Evolutionary conservation across 2,888 invertebrate species (phyloP).

Genomic region (Drosophila antonietae): DNA sequence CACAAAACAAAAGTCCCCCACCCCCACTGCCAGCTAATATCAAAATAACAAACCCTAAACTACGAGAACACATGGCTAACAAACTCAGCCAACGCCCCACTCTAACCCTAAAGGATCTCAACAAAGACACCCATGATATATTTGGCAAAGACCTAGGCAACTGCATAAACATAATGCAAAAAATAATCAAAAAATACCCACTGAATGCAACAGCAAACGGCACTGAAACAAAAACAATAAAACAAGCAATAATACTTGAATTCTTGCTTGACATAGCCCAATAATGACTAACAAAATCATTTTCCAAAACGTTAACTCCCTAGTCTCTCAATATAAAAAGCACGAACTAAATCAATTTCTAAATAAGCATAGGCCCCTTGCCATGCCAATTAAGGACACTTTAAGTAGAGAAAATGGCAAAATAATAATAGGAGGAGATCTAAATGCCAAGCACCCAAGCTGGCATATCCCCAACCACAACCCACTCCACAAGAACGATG

Average conservation of each 20-base stretch:
- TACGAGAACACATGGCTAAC: background rate
- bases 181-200: background rate
- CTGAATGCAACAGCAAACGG: background rate
- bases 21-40: background rate
- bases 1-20: background rate
- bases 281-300: slow-evolving; percentile 9
- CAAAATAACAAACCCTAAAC: background rate
- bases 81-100: background rate
- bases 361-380: slow-evolving; percentile 1
- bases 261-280: too few species aligned
- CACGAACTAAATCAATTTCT: background rate
- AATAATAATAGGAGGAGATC: too few species aligned
- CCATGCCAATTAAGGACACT: slow-evolving; percentile 1
- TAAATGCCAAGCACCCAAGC: too few species aligned
- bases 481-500: too few species aligned
- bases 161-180: slow-evolving; percentile 2
- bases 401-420: too few species aligned
- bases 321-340: slow-evolving; percentile 7
- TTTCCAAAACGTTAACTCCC: slow-evolving; percentile 15
- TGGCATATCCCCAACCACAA: too few species aligned
- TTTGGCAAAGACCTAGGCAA: background rate
- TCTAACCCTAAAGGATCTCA: accelerated
- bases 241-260: slow-evolving; percentile 1
- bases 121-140: background rate
- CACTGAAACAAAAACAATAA: background rate